These are phyloP conservation scores for Hydraecia micacea DNA, from an alignment of 2,888 invertebrate species.

Conservation along the genomic window DNA sequence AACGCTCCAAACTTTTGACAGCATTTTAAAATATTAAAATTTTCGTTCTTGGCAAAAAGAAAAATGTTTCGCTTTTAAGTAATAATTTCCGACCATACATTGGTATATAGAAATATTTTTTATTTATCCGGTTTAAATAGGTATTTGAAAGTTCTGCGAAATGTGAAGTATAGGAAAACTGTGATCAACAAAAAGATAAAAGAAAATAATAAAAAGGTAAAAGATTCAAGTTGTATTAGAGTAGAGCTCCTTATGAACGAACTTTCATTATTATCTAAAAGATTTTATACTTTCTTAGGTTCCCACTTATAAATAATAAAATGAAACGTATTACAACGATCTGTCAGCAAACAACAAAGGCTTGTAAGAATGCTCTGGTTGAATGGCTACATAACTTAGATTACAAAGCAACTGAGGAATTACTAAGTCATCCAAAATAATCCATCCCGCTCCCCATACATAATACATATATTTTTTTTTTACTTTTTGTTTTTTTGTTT, in stretches of 20 bases:
- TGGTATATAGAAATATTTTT: background rate
- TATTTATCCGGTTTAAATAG: background rate
- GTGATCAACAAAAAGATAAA: background rate
- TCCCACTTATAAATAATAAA: background rate
- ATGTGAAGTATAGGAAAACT: background rate
- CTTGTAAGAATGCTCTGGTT: too few species aligned
- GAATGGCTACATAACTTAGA: too few species aligned
- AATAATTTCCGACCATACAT: background rate
- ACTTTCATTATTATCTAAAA: background rate
- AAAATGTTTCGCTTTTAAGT: conserved; percentile 7
- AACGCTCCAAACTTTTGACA: background rate
- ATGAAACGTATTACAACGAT: too few species aligned
- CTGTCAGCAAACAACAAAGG: too few species aligned
- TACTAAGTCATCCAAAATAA: too few species aligned
- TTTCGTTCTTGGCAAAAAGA: background rate
- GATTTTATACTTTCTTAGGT: background rate
- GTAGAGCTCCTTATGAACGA: background rate
- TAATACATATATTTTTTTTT: too few species aligned
- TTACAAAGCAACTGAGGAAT: too few species aligned
- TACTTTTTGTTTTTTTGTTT: too few species aligned
- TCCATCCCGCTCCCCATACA: too few species aligned
- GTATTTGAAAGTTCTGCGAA: too few species aligned
- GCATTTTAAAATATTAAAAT: conserved; percentile 13
- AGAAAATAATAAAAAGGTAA: background rate
- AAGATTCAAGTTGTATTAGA: background rate